Percentiles rank a stretch among this genome's conserved stretches.
These are phyloP conservation scores for Dipodomys merriami DNA, from an alignment of 2,113 vertebrate genomes.

Conservation along the genomic window DNA sequence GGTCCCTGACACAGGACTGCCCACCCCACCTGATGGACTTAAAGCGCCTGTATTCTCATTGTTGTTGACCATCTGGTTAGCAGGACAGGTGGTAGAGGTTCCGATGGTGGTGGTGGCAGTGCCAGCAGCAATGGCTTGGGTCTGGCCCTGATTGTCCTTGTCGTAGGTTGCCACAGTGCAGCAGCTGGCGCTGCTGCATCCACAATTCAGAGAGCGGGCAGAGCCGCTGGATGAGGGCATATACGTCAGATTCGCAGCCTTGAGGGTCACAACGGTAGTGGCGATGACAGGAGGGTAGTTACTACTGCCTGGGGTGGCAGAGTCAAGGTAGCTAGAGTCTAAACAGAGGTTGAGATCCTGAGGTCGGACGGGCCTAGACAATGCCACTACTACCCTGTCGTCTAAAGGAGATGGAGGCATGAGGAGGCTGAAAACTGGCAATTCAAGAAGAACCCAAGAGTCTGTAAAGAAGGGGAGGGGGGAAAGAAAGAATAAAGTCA, in stretches of 20 bases:
- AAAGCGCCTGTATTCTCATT: slow-evolving; percentile 89
- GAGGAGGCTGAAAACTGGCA: slow-evolving; percentile 94
- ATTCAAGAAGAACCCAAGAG: slow-evolving; percentile 93
- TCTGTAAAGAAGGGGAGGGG: slow-evolving; percentile 85
- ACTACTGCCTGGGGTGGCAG: slow-evolving; percentile 84
- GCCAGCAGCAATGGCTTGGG: slow-evolving; percentile 90
- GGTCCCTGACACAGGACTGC: slow-evolving; percentile 87
- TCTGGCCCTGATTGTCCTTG: slow-evolving; percentile 93
- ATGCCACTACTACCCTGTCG: slow-evolving; percentile 99
- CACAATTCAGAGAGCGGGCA: slow-evolving; percentile 99
- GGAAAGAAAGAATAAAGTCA: slow-evolving; percentile 63
- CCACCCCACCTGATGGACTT: slow-evolving; percentile 87
- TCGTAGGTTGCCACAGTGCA: slow-evolving; percentile 98
- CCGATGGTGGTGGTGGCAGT: slow-evolving; percentile 87
- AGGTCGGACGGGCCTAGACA: slow-evolving; percentile 98
- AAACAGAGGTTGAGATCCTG: slow-evolving; percentile 98
- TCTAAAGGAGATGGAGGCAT: slow-evolving; percentile 99
- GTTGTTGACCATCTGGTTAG: slow-evolving; percentile 92
- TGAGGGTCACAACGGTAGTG: slow-evolving; percentile 93
- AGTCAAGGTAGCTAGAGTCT: slow-evolving; percentile 95
- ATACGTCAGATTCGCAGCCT: slow-evolving; percentile 97
- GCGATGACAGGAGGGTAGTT: slow-evolving; percentile 87
- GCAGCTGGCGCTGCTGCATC: slow-evolving; percentile 99
- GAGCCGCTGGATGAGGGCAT: slow-evolving; percentile 99
- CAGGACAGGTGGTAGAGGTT: slow-evolving; percentile 87